phyloP scores from a whole-genome alignment of 2,888 invertebrate genomes.

The Leucophenga montana region DNA sequence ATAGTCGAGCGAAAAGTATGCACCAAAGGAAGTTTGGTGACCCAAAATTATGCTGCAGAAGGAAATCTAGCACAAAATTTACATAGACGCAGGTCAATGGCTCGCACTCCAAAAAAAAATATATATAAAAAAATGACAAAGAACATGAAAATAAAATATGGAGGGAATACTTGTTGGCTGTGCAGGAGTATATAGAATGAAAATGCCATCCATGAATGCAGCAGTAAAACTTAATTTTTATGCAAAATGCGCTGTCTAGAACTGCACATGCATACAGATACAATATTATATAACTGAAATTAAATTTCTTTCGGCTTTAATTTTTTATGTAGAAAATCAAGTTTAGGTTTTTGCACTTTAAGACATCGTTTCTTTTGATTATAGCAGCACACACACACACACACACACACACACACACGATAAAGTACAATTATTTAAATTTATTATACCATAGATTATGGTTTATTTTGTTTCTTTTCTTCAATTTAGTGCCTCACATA shows the following conservation, averaged over 20 bases:
- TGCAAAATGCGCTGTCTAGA: background rate
- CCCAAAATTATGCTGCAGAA: conserved; percentile 18
- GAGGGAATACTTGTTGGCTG: background rate
- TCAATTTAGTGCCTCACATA: too few species aligned
- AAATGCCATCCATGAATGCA: background rate
- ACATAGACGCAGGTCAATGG: conserved; percentile 17
- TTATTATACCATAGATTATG: background rate
- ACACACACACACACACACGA: background rate
- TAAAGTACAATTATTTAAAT: conserved; percentile 6
- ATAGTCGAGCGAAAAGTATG: background rate
- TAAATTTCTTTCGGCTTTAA: background rate
- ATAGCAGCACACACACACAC: background rate
- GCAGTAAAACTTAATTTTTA: background rate
- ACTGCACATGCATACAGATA: too few species aligned
- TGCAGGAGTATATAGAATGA: background rate
- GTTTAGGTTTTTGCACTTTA: too few species aligned
- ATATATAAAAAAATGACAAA: background rate
- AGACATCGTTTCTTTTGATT: background rate
- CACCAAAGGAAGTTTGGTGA: conserved; percentile 10
- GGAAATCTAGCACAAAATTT: conserved; percentile 14
- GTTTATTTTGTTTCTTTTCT: background rate
- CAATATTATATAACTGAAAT: background rate
- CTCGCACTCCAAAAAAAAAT: background rate
- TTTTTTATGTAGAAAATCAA: too few species aligned
- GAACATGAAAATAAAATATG: background rate